Base-by-base conservation (phyloP, 2,113 vertebrate species). In the Callipepla squamata region DNA sequence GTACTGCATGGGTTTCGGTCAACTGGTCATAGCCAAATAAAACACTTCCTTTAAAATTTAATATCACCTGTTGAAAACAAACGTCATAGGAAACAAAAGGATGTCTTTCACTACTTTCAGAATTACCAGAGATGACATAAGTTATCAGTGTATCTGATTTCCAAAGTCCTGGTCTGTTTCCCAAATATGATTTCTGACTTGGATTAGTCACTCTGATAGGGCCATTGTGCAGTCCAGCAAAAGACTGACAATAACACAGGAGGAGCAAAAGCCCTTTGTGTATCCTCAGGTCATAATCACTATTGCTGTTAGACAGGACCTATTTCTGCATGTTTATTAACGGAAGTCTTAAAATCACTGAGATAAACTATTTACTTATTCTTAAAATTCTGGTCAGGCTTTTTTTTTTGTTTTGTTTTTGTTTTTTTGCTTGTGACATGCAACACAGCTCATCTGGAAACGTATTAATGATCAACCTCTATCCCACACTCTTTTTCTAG, bases 11-110 rank as follows among this genome's bases (percentile, higher is more conserved):
- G 11, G 12, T 80, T 91, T 92, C 63, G 58, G 79, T n/a, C 47
- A 90, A 85, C 50, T 70, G 72, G 17, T 38, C 47, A 67, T 1
- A 80, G 87, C 67, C 87, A 91, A 95, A 74, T 15, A n/a, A 91
- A 95, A 87, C 45, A 89, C 18, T 57, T 34, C 30, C 68, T 57
- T 25, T 67, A 70, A 63, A 80, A 80, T 4, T 45, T 73, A 68
- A 50, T 70, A 62, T 1, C 61, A 38, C 6, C 73, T 68, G 51
- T 61, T 85, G 85, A 89, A 93, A 92, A 73, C 32, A 66, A 92
- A 69, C 6, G 23, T 11, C 6, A 1, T 58, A 76, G 45, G 62
- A 89, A 93, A 89, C 73, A 93, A 72, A 86, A 87, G 11, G 45
- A 36, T 38, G 13, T 45, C 78, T 87, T 85, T 85, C 26, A 17